A percentile compares a stretch with the other conserved stretches of the same genome.
phyloP scores from a whole-genome alignment of 2,888 invertebrate genomes.

The Epicampocera succincta region DNA sequence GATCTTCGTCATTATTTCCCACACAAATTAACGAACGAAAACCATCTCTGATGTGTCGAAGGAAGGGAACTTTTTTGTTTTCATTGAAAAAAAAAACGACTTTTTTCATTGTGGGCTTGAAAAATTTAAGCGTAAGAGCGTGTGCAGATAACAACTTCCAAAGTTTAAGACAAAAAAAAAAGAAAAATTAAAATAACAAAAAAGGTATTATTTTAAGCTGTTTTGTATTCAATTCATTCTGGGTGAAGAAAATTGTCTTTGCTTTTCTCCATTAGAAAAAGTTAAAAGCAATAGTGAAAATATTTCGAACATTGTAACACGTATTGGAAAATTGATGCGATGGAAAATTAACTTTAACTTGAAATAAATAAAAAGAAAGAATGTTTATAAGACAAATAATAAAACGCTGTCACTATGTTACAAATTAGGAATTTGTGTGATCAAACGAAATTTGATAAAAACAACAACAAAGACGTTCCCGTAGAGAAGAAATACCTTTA shows the following conservation, averaged over 20 bases:
- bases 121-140: too few species aligned
- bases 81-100: too few species aligned
- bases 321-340: constrained; percentile 73
- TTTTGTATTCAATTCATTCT: constrained; percentile 35
- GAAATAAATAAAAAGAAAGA: constrained; percentile 12
- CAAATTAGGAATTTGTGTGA: constrained; percentile 66
- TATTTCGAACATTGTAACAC: constrained; percentile 67
- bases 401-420: constrained; percentile 64
- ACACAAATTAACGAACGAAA: too few species aligned
- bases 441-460: constrained; percentile 47
- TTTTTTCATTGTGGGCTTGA: too few species aligned
- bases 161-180: not conserved
- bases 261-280: not conserved
- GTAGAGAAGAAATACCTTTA: not conserved
- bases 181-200: not conserved
- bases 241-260: constrained; percentile 15
- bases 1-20: too few species aligned
- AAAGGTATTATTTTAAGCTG: constrained; percentile 6
- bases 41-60: too few species aligned
- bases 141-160: too few species aligned
- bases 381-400: constrained; percentile 50
- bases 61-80: too few species aligned
- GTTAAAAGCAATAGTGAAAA: constrained; percentile 1
- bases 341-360: constrained; percentile 78
- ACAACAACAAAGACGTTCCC: constrained; percentile 6